Percentiles rank a stretch among this genome's conserved stretches.
These are phyloP conservation scores for Etia nguti DNA, from an alignment of 2,113 vertebrate species.

Conservation along the genomic window DNA sequence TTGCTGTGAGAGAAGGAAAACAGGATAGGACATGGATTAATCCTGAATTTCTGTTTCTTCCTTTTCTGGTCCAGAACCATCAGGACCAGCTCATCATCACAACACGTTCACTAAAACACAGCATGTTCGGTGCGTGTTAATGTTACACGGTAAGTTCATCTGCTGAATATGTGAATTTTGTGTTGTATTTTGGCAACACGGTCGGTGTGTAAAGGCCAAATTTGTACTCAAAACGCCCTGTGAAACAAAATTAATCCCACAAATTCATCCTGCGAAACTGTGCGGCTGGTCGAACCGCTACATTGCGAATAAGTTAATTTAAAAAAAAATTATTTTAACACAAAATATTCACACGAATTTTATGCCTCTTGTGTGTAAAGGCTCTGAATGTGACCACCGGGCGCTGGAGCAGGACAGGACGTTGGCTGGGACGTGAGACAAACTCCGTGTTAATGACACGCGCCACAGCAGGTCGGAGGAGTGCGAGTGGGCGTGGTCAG, in stretches of 20 bases:
- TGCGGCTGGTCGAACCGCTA: background rate
- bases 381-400: background rate
- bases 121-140: fast-evolving
- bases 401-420: background rate
- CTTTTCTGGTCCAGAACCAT: fast-evolving
- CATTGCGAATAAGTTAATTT: fast-evolving
- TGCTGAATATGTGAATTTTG: background rate
- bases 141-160: background rate
- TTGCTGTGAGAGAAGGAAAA: background rate
- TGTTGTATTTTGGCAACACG: too few relatives aligned
- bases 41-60: background rate
- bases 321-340: background rate
- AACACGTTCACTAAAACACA: background rate
- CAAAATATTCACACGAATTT: background rate
- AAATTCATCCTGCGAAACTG: background rate
- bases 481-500: background rate
- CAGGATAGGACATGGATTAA: fast-evolving
- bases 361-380: background rate
- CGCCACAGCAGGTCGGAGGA: background rate
- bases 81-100: background rate
- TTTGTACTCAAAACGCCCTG: background rate
- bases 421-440: background rate
- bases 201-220: background rate
- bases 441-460: too few relatives aligned
- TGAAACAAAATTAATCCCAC: background rate